Base-by-base conservation (phyloP, 2,113 vertebrate species). In the Falco punctatus region DNA sequence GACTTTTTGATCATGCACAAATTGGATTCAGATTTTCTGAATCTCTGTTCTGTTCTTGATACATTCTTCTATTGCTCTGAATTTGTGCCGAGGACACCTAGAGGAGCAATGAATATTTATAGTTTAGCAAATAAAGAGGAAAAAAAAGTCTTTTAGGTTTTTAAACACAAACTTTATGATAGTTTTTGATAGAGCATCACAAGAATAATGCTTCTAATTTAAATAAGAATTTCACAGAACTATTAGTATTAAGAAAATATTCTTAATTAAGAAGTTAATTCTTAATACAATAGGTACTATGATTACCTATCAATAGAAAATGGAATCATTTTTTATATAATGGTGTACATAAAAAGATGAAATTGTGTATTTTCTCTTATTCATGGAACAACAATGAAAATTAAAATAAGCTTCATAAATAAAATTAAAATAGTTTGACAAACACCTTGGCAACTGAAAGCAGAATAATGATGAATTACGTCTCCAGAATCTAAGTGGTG, bases 381-480 rank as follows among this genome's bases (percentile, higher is more conserved):
- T 88, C 23, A 51, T 82, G 49, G 19, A 72, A 14, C 46, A 75
- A 58, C 35, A 88, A 86, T 30, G 26, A 88, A 94, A 95, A 94
- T 80, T 48, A 77, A 79, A 79, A 94, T 85, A 90, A 96, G 72
- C 40, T 69, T 92, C n/a, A 88, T 59, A 92, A 94, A 86, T 33
- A 55, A 94, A 82, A 75, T 83, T 42, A 42, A 42, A 42, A 42
- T 38, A 38, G 38, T 38, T 38, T 38, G 38, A 38, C 38, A 95
- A 97, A 86, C 38, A 86, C 23, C 40, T 59, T 40, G 90, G 52
- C 40, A 95, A 86, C 71, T 90, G 28, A 51, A 94, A 95, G 80
- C 21, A 96, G 70, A 92, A 95, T 91, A 81, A 86, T 90, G 42
- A 97, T 83, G 54, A 96, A 88, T 96, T 92, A 66, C 85, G 62